A percentile compares a stretch with the other conserved stretches of the same genome.
Evolutionary conservation across 2,797 vertebrate species (phyloP).

Genomic region (Tiaroga cobitis): DNA sequence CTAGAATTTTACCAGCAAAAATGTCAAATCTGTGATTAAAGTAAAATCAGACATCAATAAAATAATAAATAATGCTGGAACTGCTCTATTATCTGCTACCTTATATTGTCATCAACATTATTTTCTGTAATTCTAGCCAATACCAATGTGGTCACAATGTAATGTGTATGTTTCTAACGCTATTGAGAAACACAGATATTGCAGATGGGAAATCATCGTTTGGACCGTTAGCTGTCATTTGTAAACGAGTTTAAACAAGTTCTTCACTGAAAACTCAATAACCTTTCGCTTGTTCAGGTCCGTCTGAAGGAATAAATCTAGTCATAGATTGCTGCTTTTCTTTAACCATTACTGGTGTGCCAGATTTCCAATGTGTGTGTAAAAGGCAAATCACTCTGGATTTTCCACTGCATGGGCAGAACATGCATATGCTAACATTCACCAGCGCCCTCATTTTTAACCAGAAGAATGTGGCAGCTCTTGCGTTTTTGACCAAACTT

Average conservation of each 20-base stretch:
- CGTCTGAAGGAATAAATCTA: conserved; percentile 52
- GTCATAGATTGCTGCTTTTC: conserved; percentile 61
- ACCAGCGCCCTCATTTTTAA: conserved; percentile 57
- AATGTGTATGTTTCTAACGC: neutral
- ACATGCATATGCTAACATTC: conserved; percentile 56
- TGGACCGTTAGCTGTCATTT: neutral
- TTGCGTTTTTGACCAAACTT: conserved; percentile 58
- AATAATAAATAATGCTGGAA: neutral
- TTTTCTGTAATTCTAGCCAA: neutral
- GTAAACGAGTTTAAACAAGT: neutral
- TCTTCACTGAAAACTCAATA: neutral
- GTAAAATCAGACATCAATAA: neutral
- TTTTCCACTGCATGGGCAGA: conserved; percentile 70
- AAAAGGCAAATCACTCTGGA: conserved; percentile 41
- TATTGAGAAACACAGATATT: neutral
- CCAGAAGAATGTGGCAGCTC: conserved; percentile 54
- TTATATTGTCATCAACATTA: neutral
- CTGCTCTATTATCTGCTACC: neutral
- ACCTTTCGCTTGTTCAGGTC: conserved; percentile 20
- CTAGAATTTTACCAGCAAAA: neutral
- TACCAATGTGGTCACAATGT: neutral
- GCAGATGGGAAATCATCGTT: neutral
- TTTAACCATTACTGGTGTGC: conserved; percentile 54
- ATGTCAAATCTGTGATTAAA: neutral
- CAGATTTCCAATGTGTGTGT: conserved; percentile 62